These are phyloP conservation scores for Boulengeromyrus knoepffleri DNA, from an alignment of 2,113 vertebrate genomes.

Conservation along the genomic window DNA sequence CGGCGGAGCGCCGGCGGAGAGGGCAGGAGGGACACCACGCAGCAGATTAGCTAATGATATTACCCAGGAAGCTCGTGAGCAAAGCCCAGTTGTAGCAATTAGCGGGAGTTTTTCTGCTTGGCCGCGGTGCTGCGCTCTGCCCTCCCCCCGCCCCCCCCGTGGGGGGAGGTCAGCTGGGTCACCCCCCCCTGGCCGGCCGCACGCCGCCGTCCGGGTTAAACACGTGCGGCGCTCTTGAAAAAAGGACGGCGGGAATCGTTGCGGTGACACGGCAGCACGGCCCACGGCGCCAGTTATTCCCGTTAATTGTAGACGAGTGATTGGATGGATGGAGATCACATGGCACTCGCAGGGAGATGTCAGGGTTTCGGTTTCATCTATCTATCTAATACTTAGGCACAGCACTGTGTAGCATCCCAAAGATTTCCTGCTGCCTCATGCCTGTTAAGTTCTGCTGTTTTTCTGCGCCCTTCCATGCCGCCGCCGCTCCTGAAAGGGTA, in stretches of 20 bases:
- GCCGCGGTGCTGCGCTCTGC: slow-evolving; percentile 45
- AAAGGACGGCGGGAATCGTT: not conserved
- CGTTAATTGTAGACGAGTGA: not conserved
- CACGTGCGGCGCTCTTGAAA: not conserved
- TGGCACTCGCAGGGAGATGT: not conserved
- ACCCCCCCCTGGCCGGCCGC: not conserved
- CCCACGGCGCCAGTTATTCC: not conserved
- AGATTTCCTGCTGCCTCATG: not conserved
- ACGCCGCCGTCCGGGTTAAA: not conserved
- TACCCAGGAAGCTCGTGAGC: slow-evolving; percentile 51
- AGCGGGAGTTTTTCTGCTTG: slow-evolving; percentile 44
- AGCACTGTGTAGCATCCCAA: not conserved
- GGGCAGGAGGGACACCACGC: slow-evolving; percentile 57
- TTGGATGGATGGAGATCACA: not conserved
- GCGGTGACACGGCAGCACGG: not conserved
- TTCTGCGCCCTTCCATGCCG: not conserved
- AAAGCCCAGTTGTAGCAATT: slow-evolving; percentile 68
- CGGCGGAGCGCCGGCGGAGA: slow-evolving; percentile 39
- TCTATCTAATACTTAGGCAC: not conserved
- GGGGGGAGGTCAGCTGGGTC: not conserved
- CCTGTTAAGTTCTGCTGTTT: not conserved
- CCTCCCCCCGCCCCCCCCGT: not conserved
- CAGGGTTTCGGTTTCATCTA: not conserved
- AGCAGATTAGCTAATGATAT: slow-evolving; percentile 72
- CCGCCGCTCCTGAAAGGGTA: not conserved